These are phyloP conservation scores for Trididemnum miniatum DNA, from an alignment of 23 tunicate species.

Conservation along the genomic window DNA sequence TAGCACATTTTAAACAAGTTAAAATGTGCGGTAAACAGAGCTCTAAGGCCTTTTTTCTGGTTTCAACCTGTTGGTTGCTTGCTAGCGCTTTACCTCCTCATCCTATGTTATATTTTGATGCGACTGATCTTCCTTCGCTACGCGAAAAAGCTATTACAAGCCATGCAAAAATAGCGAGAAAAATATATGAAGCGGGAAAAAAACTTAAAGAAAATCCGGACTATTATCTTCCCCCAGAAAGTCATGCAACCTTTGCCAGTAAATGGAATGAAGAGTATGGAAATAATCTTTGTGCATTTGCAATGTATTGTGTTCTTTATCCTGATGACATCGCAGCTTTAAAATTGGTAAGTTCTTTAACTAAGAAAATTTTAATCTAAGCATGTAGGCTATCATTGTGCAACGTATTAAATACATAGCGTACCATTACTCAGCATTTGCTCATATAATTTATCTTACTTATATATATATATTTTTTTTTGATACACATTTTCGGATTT, in stretches of 20 bases:
- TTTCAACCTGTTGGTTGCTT: background rate
- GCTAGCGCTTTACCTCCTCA: slow-evolving; percentile 6
- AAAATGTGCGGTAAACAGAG: too few relatives aligned
- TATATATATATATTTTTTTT: too few relatives aligned
- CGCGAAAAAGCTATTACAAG: slow-evolving; percentile 58
- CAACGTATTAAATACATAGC: too few relatives aligned
- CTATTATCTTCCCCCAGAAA: slow-evolving; percentile 71
- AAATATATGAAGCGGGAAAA: slow-evolving; percentile 61
- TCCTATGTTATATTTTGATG: slow-evolving; percentile 72
- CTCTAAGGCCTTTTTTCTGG: too few relatives aligned
- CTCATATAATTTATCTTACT: too few relatives aligned
- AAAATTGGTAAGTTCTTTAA: slow-evolving; percentile 55
- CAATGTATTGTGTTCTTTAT: too few relatives aligned
- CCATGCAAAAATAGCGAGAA: slow-evolving; percentile 56
- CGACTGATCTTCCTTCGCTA: slow-evolving; percentile 37
- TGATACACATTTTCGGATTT: too few relatives aligned
- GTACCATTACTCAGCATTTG: too few relatives aligned
- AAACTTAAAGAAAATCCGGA: slow-evolving; percentile 44
- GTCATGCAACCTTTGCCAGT: slow-evolving; percentile 51
- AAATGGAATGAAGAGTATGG: slow-evolving; percentile 94
- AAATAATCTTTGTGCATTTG: slow-evolving; percentile 82
- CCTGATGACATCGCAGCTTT: slow-evolving; percentile 73
- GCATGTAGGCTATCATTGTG: too few relatives aligned
- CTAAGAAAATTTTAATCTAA: too few relatives aligned
- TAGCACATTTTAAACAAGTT: too few relatives aligned